Base-by-base conservation (phyloP, 2,113 vertebrate genomes). In the Phrynosoma blainvillii region DNA sequence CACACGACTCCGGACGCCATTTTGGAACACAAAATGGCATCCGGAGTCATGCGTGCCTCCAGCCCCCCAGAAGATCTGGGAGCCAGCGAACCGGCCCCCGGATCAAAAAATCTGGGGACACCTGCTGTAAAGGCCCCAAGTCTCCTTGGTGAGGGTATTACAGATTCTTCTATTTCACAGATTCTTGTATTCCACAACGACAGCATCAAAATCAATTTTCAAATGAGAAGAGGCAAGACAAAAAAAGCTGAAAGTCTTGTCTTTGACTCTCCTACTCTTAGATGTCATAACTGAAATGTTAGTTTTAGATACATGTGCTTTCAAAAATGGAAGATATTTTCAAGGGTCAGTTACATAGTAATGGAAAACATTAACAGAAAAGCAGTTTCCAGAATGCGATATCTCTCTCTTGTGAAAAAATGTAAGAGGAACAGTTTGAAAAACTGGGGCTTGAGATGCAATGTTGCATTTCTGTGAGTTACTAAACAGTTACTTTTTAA, bases 211-310 rank as follows among this genome's bases (percentile, higher is more conserved):
- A 82, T 65, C 79, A 65, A 82, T 82, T 82, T 82, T 36, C 82
- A 54, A 32, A 23, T 86, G 27, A 66, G 59, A 66, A 32, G 76
- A 52, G 78, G 59, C 40, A 68, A 78, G 75, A 18, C 42, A 77
- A 86, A 68, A 59, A 25, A 52, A 23, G 27, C 42, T 30, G 36
- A 85, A 13, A 21, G 20, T 65, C 80, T 42, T 76, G 36, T 56
- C 27, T 78, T 52, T 78, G 25, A 32, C 40, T 52, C 36, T n/a
- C 13, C 27, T 68, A 25, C 68, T 47, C 25, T 77, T 78, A 47
- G 56, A 78, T 78, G 62, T 62, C 42, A 13, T 86, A 78, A 86
- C n/a, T 68, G 65, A 82, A 82, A 68, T 21, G 68, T 82, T 86
- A n/a, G 27, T 77, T 86, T 68, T 40, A 84, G 42, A 84, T 36